A percentile compares a stretch with the other conserved stretches of the same genome.
Evolutionary conservation across 2,797 vertebrate species (phyloP).

Genomic region (Chromobotia macracanthus): DNA sequence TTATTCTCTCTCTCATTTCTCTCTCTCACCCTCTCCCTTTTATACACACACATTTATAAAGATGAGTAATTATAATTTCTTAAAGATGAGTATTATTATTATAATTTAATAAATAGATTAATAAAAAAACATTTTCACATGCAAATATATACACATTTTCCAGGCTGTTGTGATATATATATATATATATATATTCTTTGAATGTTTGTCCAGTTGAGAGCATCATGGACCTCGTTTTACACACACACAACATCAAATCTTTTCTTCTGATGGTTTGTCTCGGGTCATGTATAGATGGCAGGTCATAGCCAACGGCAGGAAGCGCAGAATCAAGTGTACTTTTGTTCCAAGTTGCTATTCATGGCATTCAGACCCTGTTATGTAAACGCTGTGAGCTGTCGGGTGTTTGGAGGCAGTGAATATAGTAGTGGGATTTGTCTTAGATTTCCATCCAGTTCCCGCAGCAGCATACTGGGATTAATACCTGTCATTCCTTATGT

Average conservation of each 20-base stretch:
- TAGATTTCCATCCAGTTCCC: conserved; percentile 13
- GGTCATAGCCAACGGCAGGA: neutral
- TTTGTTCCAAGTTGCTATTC: neutral
- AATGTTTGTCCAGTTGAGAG: no score
- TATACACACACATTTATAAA: neutral
- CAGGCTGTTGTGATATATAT: no score
- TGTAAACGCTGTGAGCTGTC: neutral
- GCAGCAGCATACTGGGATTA: conserved; percentile 15
- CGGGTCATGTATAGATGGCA: neutral
- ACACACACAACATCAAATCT: no score
- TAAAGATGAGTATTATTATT: neutral
- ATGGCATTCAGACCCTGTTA: neutral
- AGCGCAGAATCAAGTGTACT: neutral
- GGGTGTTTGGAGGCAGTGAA: conserved; percentile 12
- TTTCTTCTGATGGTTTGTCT: neutral
- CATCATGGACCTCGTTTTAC: no score
- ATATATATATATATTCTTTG: no score
- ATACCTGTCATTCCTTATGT: conserved; percentile 39
- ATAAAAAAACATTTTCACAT: no score
- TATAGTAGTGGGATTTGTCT: conserved; percentile 44
- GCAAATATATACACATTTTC: no score
- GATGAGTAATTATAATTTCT: neutral
- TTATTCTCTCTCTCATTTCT: no score
- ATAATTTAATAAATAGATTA: no score
- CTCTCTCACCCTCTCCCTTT: neutral